A percentile compares a stretch with the other conserved stretches of the same genome.
phyloP scores from a whole-genome alignment of 2,888 invertebrate species.

The Drymonia ruficornis region DNA sequence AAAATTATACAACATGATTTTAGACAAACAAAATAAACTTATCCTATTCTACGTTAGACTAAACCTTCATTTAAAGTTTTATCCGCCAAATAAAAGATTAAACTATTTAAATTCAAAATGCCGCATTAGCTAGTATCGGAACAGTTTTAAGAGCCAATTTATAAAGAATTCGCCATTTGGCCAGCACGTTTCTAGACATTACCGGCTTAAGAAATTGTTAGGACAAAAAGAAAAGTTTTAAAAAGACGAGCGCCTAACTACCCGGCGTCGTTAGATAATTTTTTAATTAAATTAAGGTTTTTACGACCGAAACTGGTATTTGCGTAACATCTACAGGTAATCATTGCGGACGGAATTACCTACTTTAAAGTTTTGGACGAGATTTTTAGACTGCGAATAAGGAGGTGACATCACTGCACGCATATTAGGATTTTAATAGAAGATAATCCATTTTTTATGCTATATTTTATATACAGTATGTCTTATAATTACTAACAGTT shows the following conservation, averaged over 20 bases:
- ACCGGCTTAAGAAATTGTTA: constrained; percentile 23
- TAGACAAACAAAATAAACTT: too few species aligned
- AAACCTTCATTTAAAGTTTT: not conserved
- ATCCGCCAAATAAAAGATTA: constrained; percentile 2
- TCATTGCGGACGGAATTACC: constrained; percentile 27
- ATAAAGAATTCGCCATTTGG: constrained; percentile 6
- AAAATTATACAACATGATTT: too few species aligned
- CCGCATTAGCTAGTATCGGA: constrained; percentile 1
- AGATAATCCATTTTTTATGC: too few species aligned
- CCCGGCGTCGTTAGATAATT: constrained; percentile 26
- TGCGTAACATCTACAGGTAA: constrained; percentile 24
- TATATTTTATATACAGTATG: too few species aligned
- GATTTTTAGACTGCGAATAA: not conserved
- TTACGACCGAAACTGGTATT: constrained; percentile 24
- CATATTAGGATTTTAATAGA: too few species aligned
- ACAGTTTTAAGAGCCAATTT: constrained; percentile 12
- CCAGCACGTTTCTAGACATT: constrained; percentile 21
- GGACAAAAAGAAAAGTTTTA: constrained; percentile 26
- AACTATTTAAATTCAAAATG: not conserved
- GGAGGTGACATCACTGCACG: not conserved
- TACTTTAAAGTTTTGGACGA: constrained; percentile 15
- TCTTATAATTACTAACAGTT: too few species aligned
- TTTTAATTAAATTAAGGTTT: constrained; percentile 40
- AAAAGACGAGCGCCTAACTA: constrained; percentile 23
- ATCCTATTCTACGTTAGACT: not conserved